Evolutionary conservation across 2,888 invertebrate genomes (phyloP), one percentile per base, ranked within the genome.

Genomic region (Smittia aterrima): DNA sequence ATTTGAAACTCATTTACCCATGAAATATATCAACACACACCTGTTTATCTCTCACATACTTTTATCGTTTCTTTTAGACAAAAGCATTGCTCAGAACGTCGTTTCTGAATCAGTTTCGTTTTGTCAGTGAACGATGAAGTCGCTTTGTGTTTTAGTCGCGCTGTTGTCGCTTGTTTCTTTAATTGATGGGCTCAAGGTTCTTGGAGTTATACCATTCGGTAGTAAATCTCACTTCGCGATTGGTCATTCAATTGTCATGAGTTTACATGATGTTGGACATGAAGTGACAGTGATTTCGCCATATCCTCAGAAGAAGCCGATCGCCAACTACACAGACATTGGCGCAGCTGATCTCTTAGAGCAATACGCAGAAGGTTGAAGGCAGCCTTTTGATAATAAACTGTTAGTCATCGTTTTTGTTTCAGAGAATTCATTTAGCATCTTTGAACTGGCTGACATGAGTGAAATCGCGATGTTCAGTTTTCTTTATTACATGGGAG

Each of bases 401-500:
- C 3, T 64, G 22, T n/a, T n/a, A n/a, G 11, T 22, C 2, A 25
- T 32, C 1, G 7, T n/a, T n/a, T 64, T n/a, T 25, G 13, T 27
- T n/a, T 13, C 64, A 64, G 64, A 24, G 1, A 20, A 1, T 22
- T 16, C n/a, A 1, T 64, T 27, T n/a, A 7, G 24, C 25, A 25
- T n/a, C 4, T 64, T 64, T 64, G 27, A 64, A 3, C 25, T 64
- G 1, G 3, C 25, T n/a, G 25, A 64, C 16, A 27, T n/a, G 25
- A 24, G 27, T n/a, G 25, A n/a, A 32, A 27, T 25, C 16, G 27
- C 9, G 16, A 27, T 32, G 27, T 27, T 4, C 18, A 20, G 11
- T 22, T 20, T 66, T 22, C 40, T 75, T 13, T 74, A 64, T 16
- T 32, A 47, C 13, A 78, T 81, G 78, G 82, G 82, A 1, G 0